phyloP scores from a whole-genome alignment of 1,140 invertebrate genomes.

The Andrena cerasifolii region DNA sequence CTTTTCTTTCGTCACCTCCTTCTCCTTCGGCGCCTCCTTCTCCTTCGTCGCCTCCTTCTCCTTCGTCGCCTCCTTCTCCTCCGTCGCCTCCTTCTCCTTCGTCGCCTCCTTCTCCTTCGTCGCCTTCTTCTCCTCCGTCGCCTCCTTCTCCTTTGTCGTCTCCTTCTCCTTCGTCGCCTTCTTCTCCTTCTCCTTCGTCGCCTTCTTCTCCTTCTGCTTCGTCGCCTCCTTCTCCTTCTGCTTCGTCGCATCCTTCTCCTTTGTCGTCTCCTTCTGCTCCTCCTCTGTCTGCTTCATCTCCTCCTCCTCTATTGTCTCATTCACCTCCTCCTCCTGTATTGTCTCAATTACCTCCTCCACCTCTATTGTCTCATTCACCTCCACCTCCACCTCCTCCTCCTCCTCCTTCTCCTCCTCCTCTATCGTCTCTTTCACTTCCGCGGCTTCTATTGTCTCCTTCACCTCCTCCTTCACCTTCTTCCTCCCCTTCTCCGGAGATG shows the following conservation, averaged over 20 bases:
- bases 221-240: background rate
- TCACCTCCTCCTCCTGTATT: background rate
- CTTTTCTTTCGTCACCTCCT: background rate
- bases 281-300: background rate
- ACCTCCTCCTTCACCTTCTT: slow-evolving; percentile 14
- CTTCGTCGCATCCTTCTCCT: background rate
- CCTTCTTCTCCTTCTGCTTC: background rate
- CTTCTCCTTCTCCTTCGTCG: background rate
- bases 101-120: no score
- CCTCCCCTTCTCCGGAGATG: slow-evolving; percentile 8
- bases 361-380: background rate
- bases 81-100: no score
- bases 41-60: no score
- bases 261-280: background rate
- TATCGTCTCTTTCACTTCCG: background rate
- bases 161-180: background rate
- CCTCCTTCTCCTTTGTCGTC: background rate
- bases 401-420: background rate
- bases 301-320: background rate
- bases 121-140: background rate
- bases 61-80: no score
- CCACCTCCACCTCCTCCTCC: background rate
- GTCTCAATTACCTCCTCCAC: background rate
- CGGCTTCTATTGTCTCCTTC: background rate
- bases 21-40: background rate